These are phyloP conservation scores for Drepana falcataria DNA, from an alignment of 2,888 invertebrate genomes.

Conservation along the genomic window DNA sequence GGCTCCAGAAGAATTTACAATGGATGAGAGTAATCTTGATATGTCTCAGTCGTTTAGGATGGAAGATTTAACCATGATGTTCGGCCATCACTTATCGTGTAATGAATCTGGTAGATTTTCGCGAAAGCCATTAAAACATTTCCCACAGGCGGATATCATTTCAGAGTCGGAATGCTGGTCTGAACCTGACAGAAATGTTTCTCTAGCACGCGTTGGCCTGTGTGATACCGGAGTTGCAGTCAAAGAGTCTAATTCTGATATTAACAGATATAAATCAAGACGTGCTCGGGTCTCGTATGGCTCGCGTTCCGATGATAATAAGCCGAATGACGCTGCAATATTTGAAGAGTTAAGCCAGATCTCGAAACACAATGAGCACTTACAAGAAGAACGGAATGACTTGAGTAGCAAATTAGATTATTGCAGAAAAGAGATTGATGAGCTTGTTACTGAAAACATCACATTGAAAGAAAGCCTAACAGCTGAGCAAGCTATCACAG, in stretches of 20 bases:
- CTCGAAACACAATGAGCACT: slow-evolving; percentile 41
- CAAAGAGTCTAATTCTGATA: slow-evolving; percentile 49
- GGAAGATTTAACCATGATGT: slow-evolving; percentile 69
- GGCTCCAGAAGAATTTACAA: slow-evolving; percentile 63
- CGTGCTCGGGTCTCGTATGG: slow-evolving; percentile 63
- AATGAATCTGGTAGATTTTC: slow-evolving; percentile 39
- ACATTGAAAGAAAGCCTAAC: slow-evolving; percentile 40
- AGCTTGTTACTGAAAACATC: slow-evolving; percentile 44
- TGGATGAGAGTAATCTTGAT: slow-evolving; percentile 67
- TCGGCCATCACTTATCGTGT: slow-evolving; percentile 64
- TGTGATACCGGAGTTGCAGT: slow-evolving; percentile 50
- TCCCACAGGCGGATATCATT: slow-evolving; percentile 55
- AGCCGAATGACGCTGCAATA: slow-evolving; percentile 74
- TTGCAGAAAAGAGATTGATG: slow-evolving; percentile 50
- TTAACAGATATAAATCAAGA: slow-evolving; percentile 53
- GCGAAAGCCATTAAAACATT: slow-evolving; percentile 35
- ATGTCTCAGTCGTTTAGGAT: slow-evolving; percentile 64
- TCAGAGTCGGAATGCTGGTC: slow-evolving; percentile 92
- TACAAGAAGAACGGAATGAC: slow-evolving; percentile 58
- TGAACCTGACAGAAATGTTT: slow-evolving; percentile 90
- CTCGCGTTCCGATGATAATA: slow-evolving; percentile 61
- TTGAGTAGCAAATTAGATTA: slow-evolving; percentile 62
- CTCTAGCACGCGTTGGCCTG: slow-evolving; percentile 86
- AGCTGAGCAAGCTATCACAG: slow-evolving; percentile 34
- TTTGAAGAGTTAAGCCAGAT: slow-evolving; percentile 74